Percentiles rank a stretch among this genome's conserved stretches.
Evolutionary conservation across 2,888 invertebrate species (phyloP).

Genomic region (Actias luna): DNA sequence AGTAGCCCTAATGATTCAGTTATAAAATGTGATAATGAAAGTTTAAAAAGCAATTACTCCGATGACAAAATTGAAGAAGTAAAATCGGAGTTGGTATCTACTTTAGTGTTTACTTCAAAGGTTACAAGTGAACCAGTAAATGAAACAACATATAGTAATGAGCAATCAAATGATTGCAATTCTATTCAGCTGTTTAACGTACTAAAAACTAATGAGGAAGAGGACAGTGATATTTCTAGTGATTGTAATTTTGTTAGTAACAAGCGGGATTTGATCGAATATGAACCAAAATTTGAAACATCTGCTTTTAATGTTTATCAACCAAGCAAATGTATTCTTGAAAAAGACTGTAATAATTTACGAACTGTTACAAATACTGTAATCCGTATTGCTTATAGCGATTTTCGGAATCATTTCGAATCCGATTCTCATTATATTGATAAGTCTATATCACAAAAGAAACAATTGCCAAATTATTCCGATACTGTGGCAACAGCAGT

Average conservation of each 20-base stretch:
- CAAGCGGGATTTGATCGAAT: not conserved
- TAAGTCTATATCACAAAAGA: not conserved
- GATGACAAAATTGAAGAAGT: slow-evolving; percentile 31
- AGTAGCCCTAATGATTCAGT: slow-evolving; percentile 67
- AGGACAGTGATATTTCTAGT: not conserved
- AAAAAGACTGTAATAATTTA: slow-evolving; percentile 10
- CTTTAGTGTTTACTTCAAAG: slow-evolving; percentile 12
- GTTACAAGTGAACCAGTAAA: slow-evolving; percentile 19
- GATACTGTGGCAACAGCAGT: slow-evolving; percentile 6
- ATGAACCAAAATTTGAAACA: slow-evolving; percentile 8
- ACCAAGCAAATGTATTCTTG: not conserved
- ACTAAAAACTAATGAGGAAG: slow-evolving; percentile 18
- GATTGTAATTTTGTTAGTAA: not conserved
- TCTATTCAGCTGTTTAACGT: slow-evolving; percentile 51
- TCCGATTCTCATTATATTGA: not conserved
- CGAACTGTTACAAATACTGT: slow-evolving; percentile 24
- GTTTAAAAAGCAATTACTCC: slow-evolving; percentile 55
- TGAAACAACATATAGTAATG: slow-evolving; percentile 26
- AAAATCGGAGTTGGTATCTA: slow-evolving; percentile 18
- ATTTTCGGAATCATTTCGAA: slow-evolving; percentile 19
- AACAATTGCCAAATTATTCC: not conserved
- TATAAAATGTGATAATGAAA: slow-evolving; percentile 64
- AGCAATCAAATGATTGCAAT: slow-evolving; percentile 69
- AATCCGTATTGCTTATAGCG: slow-evolving; percentile 25
- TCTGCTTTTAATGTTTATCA: not conserved